Conservation (phyloP, 2,113 vertebrate species). For the Sylvia atricapilla region DNA sequence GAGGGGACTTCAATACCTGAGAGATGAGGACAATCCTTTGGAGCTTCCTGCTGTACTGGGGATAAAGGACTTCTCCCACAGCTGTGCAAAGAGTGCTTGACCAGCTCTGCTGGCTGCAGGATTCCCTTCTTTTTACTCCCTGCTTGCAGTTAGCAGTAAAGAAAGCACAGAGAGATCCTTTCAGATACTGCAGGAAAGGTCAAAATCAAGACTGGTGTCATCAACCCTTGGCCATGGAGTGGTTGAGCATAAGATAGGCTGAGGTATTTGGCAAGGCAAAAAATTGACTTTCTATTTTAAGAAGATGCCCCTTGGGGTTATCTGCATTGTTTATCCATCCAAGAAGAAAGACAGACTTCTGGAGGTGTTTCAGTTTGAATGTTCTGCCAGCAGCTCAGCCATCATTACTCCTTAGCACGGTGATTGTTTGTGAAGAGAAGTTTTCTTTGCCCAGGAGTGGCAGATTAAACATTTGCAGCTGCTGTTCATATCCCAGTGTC, state of each 20-base stretch:
- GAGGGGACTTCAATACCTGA: neutral
- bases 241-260: neutral
- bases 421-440: neutral
- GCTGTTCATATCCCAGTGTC: neutral
- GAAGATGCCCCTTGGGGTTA: neutral
- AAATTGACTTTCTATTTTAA: neutral
- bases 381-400: neutral
- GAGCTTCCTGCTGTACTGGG: neutral
- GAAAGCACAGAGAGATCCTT: neutral
- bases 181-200: neutral
- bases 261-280: neutral
- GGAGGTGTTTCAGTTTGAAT: neutral
- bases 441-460: neutral
- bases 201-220: neutral
- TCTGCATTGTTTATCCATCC: neutral
- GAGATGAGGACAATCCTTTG: neutral
- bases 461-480: neutral
- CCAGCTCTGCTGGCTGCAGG: neutral
- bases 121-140: neutral
- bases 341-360: neutral
- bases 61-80: neutral
- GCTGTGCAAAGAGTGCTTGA: neutral
- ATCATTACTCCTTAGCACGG: neutral
- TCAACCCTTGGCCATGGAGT: neutral
- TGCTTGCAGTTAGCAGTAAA: neutral